These are phyloP conservation scores for Matsumyia berberina DNA, from an alignment of 2,888 invertebrate genomes.

Conservation along the genomic window DNA sequence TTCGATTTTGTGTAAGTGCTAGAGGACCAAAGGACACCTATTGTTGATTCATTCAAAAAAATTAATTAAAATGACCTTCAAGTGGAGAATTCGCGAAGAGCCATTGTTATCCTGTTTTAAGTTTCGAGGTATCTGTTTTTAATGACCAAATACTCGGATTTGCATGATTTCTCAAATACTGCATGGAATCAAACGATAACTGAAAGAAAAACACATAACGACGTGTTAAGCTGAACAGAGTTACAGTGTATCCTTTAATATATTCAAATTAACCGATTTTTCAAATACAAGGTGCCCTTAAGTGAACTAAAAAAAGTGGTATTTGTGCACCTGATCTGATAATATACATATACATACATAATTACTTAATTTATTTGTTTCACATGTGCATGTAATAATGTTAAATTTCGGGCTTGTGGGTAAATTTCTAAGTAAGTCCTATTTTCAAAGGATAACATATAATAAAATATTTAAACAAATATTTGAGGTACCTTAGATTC, in stretches of 20 bases:
- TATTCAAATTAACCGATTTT: too few species aligned
- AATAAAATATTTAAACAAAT: too few species aligned
- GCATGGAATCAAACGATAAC: constrained; percentile 12
- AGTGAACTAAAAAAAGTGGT: too few species aligned
- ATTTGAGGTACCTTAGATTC: too few species aligned
- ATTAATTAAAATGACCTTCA: constrained; percentile 69
- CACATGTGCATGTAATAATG: constrained; percentile 63
- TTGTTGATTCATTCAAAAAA: not conserved
- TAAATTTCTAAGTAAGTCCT: constrained; percentile 69
- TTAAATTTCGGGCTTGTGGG: constrained; percentile 64
- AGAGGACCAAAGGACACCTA: not conserved
- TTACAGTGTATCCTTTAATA: constrained; percentile 32
- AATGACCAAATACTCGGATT: constrained; percentile 20
- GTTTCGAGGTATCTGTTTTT: constrained; percentile 75
- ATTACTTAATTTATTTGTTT: constrained; percentile 6
- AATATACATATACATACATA: constrained; percentile 5
- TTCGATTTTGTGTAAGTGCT: constrained; percentile 58
- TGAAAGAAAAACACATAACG: constrained; percentile 20
- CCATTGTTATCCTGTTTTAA: constrained; percentile 76
- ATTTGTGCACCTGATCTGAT: constrained; percentile 25
- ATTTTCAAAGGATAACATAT: not conserved
- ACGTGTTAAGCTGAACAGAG: not conserved
- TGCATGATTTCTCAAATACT: constrained; percentile 44
- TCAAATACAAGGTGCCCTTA: too few species aligned
- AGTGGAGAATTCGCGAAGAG: constrained; percentile 71